Base-by-base conservation (phyloP, 2,888 invertebrate species). In the Macaria notata region DNA sequence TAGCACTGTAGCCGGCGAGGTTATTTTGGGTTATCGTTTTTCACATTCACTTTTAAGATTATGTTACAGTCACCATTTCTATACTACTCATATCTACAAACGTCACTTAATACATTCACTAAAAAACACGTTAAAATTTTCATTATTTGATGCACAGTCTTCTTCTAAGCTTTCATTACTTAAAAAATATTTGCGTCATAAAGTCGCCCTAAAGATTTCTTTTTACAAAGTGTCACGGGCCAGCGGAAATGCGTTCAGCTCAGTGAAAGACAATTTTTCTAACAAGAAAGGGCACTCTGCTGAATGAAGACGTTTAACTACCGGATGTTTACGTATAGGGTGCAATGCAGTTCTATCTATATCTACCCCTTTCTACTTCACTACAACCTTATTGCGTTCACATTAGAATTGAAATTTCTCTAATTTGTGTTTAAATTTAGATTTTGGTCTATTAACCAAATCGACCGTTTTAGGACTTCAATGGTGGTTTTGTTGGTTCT, bases 251-350 rank as follows among this genome's bases (percentile, higher is more conserved):
- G 47, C 67, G 54, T 56, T 51, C 46, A 55, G 61, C 56, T 56
- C 56, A 53, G 54, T 59, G 61, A 61, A 63, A 62, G 51, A 44
- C 60, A 62, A 66, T 71, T 71, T 73, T 73, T 73, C 52, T 62
- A 59, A 81, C 81, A 80, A 79, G 83, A 74, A 83, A 84, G 81
- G 66, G 74, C 81, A 82, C 79, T 86, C 68, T 65, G 64, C 71
- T 55, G 66, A 76, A 83, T 79, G 73, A 76, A 80, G 72, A 74
- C 71, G 62, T 73, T 74, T 73, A 73, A 79, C 73, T 71, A 71
- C 79, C 85, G 86, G 86, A 86, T 84, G 85, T 84, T 79, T 50
- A 44, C 79, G 73, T 62, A 50, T 64, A 59, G 66, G 67, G 68
- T 69, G 65, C 56, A 44, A 7, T 57, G 43, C 48, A 45, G 44